phyloP scores from a whole-genome alignment of 2,888 invertebrate genomes.

The Drosophila anomalipes region DNA sequence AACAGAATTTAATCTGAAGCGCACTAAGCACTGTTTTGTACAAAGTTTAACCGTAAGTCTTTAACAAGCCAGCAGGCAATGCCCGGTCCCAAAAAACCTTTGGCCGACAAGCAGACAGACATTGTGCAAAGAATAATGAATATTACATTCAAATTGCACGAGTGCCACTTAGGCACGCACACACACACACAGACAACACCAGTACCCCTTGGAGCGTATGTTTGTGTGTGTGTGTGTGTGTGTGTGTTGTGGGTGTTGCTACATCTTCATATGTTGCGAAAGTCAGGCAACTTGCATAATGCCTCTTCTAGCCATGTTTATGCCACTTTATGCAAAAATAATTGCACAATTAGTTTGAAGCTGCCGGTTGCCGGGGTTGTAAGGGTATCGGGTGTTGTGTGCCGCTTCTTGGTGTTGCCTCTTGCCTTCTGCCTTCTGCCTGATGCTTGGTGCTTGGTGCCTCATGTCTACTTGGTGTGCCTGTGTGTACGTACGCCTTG shows the following conservation, averaged over 20 bases:
- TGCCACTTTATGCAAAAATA: conserved; percentile 85
- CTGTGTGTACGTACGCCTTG: conserved; percentile 14
- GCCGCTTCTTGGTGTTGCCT: conserved; percentile 30
- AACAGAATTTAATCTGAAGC: conserved; percentile 3
- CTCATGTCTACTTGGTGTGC: conserved; percentile 19
- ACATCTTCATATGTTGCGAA: conserved; percentile 77
- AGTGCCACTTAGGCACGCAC: conserved; percentile 78
- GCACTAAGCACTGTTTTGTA: conserved; percentile 4
- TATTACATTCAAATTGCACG: conserved; percentile 81
- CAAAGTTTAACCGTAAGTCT: conserved; percentile 33
- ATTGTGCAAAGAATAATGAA: conserved; percentile 81
- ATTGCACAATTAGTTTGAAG: conserved; percentile 85
- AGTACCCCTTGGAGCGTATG: conserved; percentile 1
- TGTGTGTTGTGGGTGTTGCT: conserved; percentile 40
- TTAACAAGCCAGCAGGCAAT: conserved; percentile 35
- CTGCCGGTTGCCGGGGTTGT: conserved; percentile 61
- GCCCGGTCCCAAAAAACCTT: conserved; percentile 32
- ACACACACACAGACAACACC: conserved; percentile 22
- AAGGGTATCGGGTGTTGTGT: conserved; percentile 40
- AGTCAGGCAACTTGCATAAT: conserved; percentile 83
- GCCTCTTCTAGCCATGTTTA: conserved; percentile 84
- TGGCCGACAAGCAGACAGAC: conserved; percentile 53
- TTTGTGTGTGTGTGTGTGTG: conserved; percentile 25
- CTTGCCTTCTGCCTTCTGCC: conserved; percentile 11
- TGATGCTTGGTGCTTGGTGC: conserved; percentile 11